Conservation (phyloP, 1,140 invertebrate species). For the Procambarus clarkii region DNA sequence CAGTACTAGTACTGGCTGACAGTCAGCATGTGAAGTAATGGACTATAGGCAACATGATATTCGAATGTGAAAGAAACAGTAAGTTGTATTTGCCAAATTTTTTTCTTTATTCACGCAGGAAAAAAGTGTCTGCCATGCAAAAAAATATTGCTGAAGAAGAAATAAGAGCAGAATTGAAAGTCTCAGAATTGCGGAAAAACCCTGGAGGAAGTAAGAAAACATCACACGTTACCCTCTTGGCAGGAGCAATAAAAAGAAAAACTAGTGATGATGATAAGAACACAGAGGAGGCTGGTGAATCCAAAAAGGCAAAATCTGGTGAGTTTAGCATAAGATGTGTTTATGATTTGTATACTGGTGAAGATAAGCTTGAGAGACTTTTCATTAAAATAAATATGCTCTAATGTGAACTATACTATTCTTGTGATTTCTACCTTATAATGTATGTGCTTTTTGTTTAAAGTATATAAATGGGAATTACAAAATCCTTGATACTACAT, state of each 20-base stretch:
- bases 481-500: no score
- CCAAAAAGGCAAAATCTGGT: slow-evolving; percentile 31
- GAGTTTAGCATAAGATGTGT: background rate
- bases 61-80: no score
- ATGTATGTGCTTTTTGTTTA: no score
- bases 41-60: no score
- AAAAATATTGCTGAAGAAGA: slow-evolving; percentile 49
- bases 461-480: no score
- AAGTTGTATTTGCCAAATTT: background rate
- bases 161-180: slow-evolving; percentile 52
- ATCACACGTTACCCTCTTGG: slow-evolving; percentile 48
- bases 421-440: no score
- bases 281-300: background rate
- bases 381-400: no score
- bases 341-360: no score
- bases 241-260: slow-evolving; percentile 60
- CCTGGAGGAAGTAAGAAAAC: background rate
- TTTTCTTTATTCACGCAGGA: slow-evolving; percentile 18
- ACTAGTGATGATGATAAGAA: slow-evolving; percentile 48
- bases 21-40: no score
- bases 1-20: no score
- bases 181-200: slow-evolving; percentile 13
- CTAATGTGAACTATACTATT: no score
- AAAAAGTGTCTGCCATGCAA: slow-evolving; percentile 61
- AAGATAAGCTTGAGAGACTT: no score